Percentiles rank a stretch among this genome's conserved stretches.
Conservation (phyloP, 1,140 invertebrate genomes). For the Catajapyx aquilonaris region DNA sequence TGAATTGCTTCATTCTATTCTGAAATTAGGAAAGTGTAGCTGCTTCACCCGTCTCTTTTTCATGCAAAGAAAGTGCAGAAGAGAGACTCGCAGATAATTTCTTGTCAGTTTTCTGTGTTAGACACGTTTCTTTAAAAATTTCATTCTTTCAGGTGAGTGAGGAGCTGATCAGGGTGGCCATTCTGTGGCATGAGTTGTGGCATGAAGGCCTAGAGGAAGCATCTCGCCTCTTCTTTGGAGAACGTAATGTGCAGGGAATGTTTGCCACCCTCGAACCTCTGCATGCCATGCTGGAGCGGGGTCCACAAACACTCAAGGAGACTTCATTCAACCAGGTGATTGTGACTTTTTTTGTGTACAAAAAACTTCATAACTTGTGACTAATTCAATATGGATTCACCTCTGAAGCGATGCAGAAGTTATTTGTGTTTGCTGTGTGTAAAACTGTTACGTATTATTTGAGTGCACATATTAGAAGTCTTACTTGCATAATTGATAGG, state of each 20-base stretch:
- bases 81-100: too few relatives aligned
- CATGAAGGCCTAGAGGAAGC: slow-evolving; percentile 97
- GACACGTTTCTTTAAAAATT: too few relatives aligned
- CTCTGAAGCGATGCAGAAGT: too few relatives aligned
- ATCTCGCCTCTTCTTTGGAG: slow-evolving; percentile 87
- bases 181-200: slow-evolving; percentile 99
- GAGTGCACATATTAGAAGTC: too few relatives aligned
- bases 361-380: background rate
- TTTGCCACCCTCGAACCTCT: slow-evolving; percentile 85
- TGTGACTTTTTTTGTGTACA: background rate
- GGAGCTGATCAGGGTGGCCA: slow-evolving; percentile 92
- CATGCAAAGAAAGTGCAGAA: too few relatives aligned
- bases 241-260: slow-evolving; percentile 86
- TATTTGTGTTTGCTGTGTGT: too few relatives aligned
- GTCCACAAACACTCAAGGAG: slow-evolving; percentile 89
- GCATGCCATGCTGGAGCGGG: slow-evolving; percentile 79
- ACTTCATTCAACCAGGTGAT: slow-evolving; percentile 75
- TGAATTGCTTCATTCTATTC: background rate
- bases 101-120: too few relatives aligned
- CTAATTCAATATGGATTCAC: slow-evolving; percentile 2
- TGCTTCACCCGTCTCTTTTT: background rate
- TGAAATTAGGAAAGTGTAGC: background rate
- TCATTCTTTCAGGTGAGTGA: slow-evolving; percentile 73
- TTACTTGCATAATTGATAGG: too few relatives aligned
- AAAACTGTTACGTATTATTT: too few relatives aligned